These are phyloP conservation scores for Oscarella lobularis DNA, from an alignment of 37 sponge, comb jelly and placozoan species.

Conservation along the genomic window DNA sequence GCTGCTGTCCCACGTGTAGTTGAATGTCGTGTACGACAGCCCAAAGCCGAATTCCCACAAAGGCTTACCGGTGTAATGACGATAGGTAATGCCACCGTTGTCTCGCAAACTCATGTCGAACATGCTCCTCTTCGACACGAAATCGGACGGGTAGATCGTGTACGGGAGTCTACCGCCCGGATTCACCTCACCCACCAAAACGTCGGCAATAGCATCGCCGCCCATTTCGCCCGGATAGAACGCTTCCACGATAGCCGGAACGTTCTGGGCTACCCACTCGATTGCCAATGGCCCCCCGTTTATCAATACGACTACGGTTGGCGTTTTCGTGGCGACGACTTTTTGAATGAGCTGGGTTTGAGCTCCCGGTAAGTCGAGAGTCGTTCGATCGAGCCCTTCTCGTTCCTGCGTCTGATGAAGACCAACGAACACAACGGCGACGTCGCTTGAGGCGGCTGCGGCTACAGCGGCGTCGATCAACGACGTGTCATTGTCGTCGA, in stretches of 20 bases:
- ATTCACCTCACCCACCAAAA: constrained; percentile 34
- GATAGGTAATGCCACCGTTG: no score
- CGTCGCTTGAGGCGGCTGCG: no score
- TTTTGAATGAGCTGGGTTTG: constrained; percentile 26
- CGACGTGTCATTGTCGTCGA: no score
- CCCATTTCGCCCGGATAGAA: constrained; percentile 58
- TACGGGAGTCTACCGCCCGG: constrained; percentile 45
- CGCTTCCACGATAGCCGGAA: constrained; percentile 36
- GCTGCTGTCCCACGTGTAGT: neutral
- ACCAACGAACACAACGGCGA: neutral
- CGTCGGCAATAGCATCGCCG: constrained; percentile 43
- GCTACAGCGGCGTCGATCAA: no score
- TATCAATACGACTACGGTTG: constrained; percentile 32
- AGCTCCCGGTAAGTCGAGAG: constrained; percentile 27
- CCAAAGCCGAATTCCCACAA: neutral
- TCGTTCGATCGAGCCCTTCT: neutral
- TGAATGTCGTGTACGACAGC: constrained; percentile 1
- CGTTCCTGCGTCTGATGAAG: neutral
- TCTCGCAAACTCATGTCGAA: constrained; percentile 2
- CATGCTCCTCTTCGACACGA: neutral
- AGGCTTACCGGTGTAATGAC: neutral
- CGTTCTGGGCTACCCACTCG: constrained; percentile 2
- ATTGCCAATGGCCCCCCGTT: constrained; percentile 54
- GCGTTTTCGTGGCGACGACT: neutral
- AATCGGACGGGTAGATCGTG: constrained; percentile 5